A percentile compares a stretch with the other conserved stretches of the same genome.
These are phyloP conservation scores for Drosophila subsilvestris DNA, from an alignment of 2,888 invertebrate genomes.

Conservation along the genomic window DNA sequence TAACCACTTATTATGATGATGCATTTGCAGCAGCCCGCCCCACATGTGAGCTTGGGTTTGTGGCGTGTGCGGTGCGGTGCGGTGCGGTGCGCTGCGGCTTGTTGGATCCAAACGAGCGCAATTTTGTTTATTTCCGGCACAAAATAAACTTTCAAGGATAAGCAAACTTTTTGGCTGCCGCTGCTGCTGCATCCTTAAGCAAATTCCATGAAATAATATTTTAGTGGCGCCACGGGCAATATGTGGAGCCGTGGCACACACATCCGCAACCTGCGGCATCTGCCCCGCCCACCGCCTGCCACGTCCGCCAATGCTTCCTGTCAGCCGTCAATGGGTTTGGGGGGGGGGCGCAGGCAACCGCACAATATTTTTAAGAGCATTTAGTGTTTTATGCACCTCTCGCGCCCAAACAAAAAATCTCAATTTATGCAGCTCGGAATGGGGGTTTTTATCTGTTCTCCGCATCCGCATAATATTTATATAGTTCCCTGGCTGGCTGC, in stretches of 20 bases:
- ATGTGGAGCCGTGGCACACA: conserved; percentile 69
- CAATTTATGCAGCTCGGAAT: conserved; percentile 49
- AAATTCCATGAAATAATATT: conserved; percentile 79
- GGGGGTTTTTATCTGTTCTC: conserved; percentile 14
- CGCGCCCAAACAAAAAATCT: conserved; percentile 40
- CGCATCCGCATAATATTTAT: conserved; percentile 23
- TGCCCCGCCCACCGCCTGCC: conserved; percentile 14
- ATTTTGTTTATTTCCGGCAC: conserved; percentile 79
- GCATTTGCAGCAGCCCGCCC: conserved; percentile 30
- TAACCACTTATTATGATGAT: conserved; percentile 43
- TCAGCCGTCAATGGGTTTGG: conserved; percentile 2
- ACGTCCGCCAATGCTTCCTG: conserved; percentile 19
- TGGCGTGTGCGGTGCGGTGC: background rate
- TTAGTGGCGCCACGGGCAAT: conserved; percentile 75
- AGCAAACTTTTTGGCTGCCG: conserved; percentile 70
- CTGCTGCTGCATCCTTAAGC: conserved; percentile 69
- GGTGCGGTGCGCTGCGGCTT: background rate
- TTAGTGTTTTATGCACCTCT: conserved; percentile 62
- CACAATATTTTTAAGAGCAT: conserved; percentile 66
- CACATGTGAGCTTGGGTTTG: background rate
- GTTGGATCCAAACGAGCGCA: conserved; percentile 53
- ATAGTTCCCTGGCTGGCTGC: conserved; percentile 15
- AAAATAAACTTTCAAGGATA: conserved; percentile 80
- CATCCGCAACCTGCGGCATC: conserved; percentile 46
- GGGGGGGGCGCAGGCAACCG: conserved; percentile 16